phyloP scores from a whole-genome alignment of 1,140 invertebrate species.

The Euura saliciscinereae region DNA sequence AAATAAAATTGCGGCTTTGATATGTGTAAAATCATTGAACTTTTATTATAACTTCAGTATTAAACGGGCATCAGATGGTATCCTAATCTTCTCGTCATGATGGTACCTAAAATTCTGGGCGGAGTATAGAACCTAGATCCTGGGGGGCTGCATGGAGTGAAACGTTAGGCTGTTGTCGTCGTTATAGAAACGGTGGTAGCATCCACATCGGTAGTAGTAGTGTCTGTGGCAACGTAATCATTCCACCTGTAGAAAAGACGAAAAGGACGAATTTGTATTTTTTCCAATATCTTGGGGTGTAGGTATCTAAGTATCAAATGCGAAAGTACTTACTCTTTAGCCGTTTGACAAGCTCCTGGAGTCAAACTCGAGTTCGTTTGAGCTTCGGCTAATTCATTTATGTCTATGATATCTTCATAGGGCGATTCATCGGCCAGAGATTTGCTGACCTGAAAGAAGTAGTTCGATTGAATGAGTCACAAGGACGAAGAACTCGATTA shows the following conservation, averaged over 20 bases:
- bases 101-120: too few relatives aligned
- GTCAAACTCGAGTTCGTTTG: constrained; percentile 28
- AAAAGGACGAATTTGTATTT: neutral
- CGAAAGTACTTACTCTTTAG: constrained; percentile 37
- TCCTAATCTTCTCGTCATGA: too few relatives aligned
- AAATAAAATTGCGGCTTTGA: too few relatives aligned
- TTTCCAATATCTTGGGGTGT: too few relatives aligned
- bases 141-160: too few relatives aligned
- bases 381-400: constrained; percentile 32
- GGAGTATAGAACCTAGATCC: too few relatives aligned
- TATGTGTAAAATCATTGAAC: too few relatives aligned
- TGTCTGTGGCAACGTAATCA: neutral
- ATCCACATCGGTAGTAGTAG: neutral
- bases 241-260: neutral
- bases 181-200: neutral
- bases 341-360: constrained; percentile 41
- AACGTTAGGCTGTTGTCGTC: too few relatives aligned
- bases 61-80: too few relatives aligned
- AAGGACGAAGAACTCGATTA: too few relatives aligned
- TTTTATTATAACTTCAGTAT: too few relatives aligned
- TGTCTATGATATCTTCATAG: constrained; percentile 36
- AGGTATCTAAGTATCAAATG: neutral
- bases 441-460: constrained; percentile 33
- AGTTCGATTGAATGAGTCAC: too few relatives aligned
- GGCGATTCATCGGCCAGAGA: constrained; percentile 25